These are phyloP conservation scores for Serranus cabrilla DNA, from an alignment of 2,797 vertebrate species.

Conservation along the genomic window DNA sequence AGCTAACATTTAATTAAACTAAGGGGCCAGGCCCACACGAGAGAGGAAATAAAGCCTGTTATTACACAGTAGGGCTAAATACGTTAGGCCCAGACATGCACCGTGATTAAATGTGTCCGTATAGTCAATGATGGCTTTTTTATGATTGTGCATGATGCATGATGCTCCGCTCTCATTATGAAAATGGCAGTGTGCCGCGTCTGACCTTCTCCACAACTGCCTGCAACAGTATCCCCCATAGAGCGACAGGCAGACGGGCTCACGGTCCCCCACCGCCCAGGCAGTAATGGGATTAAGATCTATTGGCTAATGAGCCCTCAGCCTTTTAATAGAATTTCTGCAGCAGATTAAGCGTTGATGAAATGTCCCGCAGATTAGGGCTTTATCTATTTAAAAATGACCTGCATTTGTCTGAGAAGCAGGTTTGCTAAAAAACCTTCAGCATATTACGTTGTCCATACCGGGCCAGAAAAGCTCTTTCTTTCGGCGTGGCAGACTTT, in stretches of 20 bases:
- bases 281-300: conserved; percentile 86
- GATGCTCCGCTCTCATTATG: conserved; percentile 82
- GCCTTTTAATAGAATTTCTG: conserved; percentile 84
- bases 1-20: conserved; percentile 82
- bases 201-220: conserved; percentile 74
- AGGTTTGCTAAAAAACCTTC: conserved; percentile 27
- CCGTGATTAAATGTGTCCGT: conserved; percentile 82
- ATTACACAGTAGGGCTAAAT: conserved; percentile 77
- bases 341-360: conserved; percentile 84
- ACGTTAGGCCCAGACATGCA: conserved; percentile 68
- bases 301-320: conserved; percentile 85
- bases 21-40: conserved; percentile 50
- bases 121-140: conserved; percentile 77
- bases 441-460: background rate
- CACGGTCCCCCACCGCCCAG: conserved; percentile 69
- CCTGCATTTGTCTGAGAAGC: conserved; percentile 55
- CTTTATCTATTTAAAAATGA: conserved; percentile 74
- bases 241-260: conserved; percentile 63
- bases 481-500: conserved; percentile 17
- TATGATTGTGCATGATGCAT: conserved; percentile 81
- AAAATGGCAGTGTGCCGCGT: conserved; percentile 78
- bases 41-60: conserved; percentile 75
- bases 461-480: background rate
- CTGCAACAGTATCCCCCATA: conserved; percentile 67
- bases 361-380: conserved; percentile 80